Evolutionary conservation across 2,797 vertebrate genomes (phyloP).

Genomic region (Loris lydekkerianus): DNA sequence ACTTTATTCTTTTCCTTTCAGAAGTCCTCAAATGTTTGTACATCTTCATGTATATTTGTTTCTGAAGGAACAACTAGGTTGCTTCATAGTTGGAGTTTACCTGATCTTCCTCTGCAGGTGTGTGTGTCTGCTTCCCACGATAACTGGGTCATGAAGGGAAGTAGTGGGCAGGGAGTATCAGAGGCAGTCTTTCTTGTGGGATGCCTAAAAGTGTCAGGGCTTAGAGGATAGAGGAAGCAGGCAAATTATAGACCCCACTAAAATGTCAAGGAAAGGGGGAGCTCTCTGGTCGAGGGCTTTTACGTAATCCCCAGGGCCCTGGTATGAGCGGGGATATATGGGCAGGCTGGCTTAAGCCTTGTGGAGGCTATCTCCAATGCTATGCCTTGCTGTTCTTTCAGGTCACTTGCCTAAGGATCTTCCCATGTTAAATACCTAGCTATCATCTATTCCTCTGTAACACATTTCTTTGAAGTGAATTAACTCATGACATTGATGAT

Average conservation of each 20-base stretch:
- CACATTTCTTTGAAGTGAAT: neutral
- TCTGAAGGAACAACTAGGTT: neutral
- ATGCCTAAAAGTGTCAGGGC: neutral
- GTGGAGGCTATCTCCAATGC: neutral
- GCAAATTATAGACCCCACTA: neutral
- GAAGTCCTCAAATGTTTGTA: constrained; percentile 1
- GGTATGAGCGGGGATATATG: rapidly evolving
- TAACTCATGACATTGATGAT: neutral
- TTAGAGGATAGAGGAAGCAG: neutral
- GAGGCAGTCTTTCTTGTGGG: neutral
- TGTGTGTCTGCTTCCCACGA: neutral
- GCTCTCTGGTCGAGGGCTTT: neutral
- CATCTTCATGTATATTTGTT: neutral
- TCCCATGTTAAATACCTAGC: neutral
- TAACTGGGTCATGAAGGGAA: neutral
- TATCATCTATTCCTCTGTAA: neutral
- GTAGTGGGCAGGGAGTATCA: neutral
- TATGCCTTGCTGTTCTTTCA: neutral
- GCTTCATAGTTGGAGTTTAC: neutral
- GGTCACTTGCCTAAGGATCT: neutral
- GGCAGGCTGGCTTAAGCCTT: neutral
- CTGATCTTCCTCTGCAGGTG: neutral
- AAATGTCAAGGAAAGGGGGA: neutral
- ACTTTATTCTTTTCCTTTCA: constrained; percentile 37
- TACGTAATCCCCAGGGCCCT: neutral